Evolutionary conservation across 2,888 invertebrate genomes (phyloP), one percentile per base, ranked within the genome.

Genomic region (Ischnus inquisitorius): DNA sequence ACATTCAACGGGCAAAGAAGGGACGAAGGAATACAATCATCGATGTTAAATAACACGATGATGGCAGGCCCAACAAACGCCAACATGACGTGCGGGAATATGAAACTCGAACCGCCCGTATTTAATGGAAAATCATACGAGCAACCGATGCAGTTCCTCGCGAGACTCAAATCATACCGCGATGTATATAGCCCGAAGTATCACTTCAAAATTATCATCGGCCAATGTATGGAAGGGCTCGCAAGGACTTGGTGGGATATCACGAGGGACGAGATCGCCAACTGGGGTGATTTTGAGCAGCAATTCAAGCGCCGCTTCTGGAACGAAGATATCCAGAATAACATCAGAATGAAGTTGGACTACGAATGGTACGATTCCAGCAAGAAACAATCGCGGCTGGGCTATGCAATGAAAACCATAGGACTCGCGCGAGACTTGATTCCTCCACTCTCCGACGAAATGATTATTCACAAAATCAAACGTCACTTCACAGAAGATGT

Each of bases 401-500:
- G 48, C 1, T 75, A 75, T 16, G 74, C 51, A 1, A 19, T 75
- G 10, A n/a, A 25, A 12, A 62, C 48, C 0, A 75, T 75, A 2
- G 74, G 62, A 0, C 28, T 75, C 8, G 74, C 48, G 1, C 14
- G 16, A 1, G 64, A 75, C 4, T 6, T 64, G 4, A 22, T 16
- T 16, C 64, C 74, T 0, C 48, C 28, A 3, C 34, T 62, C 1
- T 10, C 25, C 3, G 74, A 74, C 1, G 14, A 10, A 3, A 62
- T 46, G 16, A 48, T 75, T 1, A 16, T 48, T 0, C 3, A 48
- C 22, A 75, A 75, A 39, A 48, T 75, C 6, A 64, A 51, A 39
- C 5, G 64, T 16, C 72, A 74, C 46, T 74, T 62, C 12, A 10
- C 72, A 1, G 74, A 74, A 28, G 75, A 74, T 8, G 64, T 75